Base-by-base conservation (phyloP, 2,888 invertebrate species). In the Epirrhoe alternata region DNA sequence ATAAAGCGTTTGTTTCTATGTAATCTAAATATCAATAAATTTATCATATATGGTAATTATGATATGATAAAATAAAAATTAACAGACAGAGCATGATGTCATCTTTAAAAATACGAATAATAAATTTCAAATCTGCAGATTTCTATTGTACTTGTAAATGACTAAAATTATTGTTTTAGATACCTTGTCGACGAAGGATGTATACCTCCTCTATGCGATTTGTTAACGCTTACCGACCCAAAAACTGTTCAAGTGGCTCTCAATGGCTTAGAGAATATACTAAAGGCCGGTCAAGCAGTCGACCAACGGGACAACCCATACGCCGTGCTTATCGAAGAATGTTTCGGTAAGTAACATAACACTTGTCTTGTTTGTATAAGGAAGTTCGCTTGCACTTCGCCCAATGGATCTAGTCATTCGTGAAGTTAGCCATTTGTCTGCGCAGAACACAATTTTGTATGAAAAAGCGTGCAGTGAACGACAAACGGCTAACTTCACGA, bases 191-290 rank as follows among this genome's bases (percentile, higher is more conserved):
- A 95, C 67, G 95, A 97, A 87, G 97, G 97, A 70, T 98, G 98
- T 86, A 98, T 99, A 84, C 96, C 97, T 42, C 98, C 98, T 0
- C 94, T 99, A 79, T 99, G 99, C 88, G 98, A 98, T 85, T 95
- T 99, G 76, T 93, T 99, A 64, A 98, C 98, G 0, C 96, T 98
- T 53, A 97, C 97, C 91, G 99, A 99, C 88, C 94, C 97, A 0
- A 98, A 98, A 87, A 98, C 99, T 56, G 97, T 99, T 33, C 98
- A 97, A 90, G 99, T 99, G 55, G 99, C 99, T 30, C 94, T 99
- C 45, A 99, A 98, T 85, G 99, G 99, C 24, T 93, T 99, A 70
- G 99, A 99, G 84, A 99, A 99, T 91, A 98, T 99, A 78, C 93
- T 99, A 64, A 96, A 97, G 86, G 95, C 98, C 6, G 99, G 99